Percentiles rank a stretch among this genome's conserved stretches.
phyloP scores from a whole-genome alignment of 2,797 vertebrate genomes.

The Phoebastria nigripes region DNA sequence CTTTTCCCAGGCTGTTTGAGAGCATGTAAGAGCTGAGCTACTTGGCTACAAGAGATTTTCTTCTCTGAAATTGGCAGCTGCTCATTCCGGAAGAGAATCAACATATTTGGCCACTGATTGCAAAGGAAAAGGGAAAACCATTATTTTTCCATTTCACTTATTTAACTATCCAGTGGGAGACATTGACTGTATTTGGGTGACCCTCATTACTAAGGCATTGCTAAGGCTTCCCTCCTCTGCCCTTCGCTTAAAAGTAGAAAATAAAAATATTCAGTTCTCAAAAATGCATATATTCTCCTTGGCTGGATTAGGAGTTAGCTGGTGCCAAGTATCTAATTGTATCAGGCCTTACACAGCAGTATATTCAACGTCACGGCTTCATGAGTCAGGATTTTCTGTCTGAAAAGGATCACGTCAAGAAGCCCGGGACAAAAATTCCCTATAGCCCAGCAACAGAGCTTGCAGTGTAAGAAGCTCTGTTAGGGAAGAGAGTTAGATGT shows the following conservation, averaged over 20 bases:
- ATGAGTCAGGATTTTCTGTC: conserved; percentile 77
- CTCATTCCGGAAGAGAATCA: conserved; percentile 41
- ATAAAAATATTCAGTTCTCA: background rate
- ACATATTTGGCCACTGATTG: conserved; percentile 31
- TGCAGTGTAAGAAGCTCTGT: background rate
- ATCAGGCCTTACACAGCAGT: conserved; percentile 55
- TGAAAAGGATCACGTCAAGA: conserved; percentile 69
- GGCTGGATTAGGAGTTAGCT: background rate
- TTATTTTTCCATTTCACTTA: conserved; percentile 61
- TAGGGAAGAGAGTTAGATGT: background rate
- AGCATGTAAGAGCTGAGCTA: conserved; percentile 24
- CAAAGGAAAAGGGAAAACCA: conserved; percentile 38
- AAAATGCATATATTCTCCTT: conserved; percentile 34
- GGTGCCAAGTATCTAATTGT: conserved; percentile 56
- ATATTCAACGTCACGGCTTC: conserved; percentile 54
- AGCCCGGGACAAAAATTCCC: conserved; percentile 56
- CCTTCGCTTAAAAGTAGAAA: background rate
- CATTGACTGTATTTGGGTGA: conserved; percentile 53
- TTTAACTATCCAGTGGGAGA: conserved; percentile 67
- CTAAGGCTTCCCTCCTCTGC: conserved; percentile 20
- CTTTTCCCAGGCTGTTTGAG: conserved; percentile 44
- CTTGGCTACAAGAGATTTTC: conserved; percentile 45
- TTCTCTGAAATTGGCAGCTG: conserved; percentile 53
- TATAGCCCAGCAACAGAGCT: conserved; percentile 42
- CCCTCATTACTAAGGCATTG: conserved; percentile 34